Evolutionary conservation across 2,888 invertebrate genomes (phyloP).

Genomic region (Griposia aprilina): DNA sequence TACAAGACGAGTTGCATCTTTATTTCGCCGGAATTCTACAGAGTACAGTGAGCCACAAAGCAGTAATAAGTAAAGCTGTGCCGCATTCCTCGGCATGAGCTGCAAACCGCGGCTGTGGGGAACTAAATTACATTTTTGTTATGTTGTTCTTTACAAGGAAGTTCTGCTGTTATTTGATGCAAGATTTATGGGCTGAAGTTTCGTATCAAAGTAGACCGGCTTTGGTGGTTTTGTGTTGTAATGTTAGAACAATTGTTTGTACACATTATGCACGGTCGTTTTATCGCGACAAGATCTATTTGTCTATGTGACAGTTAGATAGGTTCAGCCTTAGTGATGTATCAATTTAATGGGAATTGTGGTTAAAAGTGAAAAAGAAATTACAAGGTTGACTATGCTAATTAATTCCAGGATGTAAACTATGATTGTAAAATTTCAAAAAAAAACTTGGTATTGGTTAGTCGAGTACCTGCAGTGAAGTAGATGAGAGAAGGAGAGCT

Average conservation of each 20-base stretch:
- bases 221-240: neutral
- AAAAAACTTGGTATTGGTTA: neutral
- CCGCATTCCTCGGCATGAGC: slow-evolving; percentile 4
- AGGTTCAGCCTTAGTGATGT: neutral
- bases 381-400: neutral
- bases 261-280: neutral
- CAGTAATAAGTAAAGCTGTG: slow-evolving; percentile 46
- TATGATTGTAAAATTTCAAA: neutral
- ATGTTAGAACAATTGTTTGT: neutral
- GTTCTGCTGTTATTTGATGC: slow-evolving; percentile 28
- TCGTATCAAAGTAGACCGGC: slow-evolving; percentile 4
- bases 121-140: slow-evolving; percentile 50
- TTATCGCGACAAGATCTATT: neutral
- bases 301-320: neutral
- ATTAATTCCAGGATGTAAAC: neutral
- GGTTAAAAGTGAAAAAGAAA: neutral
- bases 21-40: slow-evolving; percentile 23
- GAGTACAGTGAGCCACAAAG: slow-evolving; percentile 38
- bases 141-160: slow-evolving; percentile 33
- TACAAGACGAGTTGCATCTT: slow-evolving; percentile 39
- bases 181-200: slow-evolving; percentile 38
- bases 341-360: neutral
- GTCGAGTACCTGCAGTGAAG: neutral
- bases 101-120: neutral
- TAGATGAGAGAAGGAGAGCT: neutral